These are phyloP conservation scores for Smutsia gigantea DNA, from an alignment of 2,797 vertebrate genomes.

Conservation along the genomic window DNA sequence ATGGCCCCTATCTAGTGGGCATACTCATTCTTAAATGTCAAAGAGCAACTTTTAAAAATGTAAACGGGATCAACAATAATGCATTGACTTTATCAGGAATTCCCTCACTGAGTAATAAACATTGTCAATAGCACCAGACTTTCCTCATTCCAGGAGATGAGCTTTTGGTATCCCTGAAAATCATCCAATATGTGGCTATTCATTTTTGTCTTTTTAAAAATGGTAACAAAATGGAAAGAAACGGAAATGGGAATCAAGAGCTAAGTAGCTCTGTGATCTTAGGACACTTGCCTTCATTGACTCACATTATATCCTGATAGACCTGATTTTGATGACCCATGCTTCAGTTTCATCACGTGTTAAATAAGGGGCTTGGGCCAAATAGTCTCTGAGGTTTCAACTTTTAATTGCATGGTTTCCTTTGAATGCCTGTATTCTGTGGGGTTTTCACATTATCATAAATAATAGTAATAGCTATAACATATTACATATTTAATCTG, in stretches of 20 bases:
- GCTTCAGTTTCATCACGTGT: neutral
- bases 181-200: neutral
- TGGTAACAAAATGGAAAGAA: neutral
- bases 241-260: neutral
- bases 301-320: neutral
- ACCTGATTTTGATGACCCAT: neutral
- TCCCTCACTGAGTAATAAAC: neutral
- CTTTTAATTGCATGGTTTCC: neutral
- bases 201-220: neutral
- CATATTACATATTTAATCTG: neutral
- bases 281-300: neutral
- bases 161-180: neutral
- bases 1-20: neutral
- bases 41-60: neutral
- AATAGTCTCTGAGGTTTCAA: neutral
- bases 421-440: constrained; percentile 34
- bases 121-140: neutral
- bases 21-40: neutral
- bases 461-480: neutral
- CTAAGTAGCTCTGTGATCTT: neutral
- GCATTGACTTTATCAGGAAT: neutral
- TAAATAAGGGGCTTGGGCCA: neutral
- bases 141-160: neutral
- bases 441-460: constrained; percentile 28
- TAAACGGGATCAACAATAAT: neutral